phyloP scores from a whole-genome alignment of 2,888 invertebrate species.

The Perdita meconis region DNA sequence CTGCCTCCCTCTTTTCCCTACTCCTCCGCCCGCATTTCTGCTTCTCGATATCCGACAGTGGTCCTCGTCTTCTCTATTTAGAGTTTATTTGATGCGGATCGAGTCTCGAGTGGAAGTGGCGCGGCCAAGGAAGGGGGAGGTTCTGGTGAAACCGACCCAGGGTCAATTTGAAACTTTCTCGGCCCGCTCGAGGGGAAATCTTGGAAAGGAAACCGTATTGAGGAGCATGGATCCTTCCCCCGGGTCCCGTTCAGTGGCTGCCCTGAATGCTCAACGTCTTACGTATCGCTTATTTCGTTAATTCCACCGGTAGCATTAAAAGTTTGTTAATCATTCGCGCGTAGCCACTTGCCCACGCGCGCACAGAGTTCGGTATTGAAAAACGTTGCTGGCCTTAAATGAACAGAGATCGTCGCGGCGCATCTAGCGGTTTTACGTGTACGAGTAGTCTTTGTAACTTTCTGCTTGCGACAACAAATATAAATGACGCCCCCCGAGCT shows the following conservation, averaged over 20 bases:
- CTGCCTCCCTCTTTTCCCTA: background rate
- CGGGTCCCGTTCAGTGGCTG: slow-evolving; percentile 34
- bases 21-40: slow-evolving; percentile 14
- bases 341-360: background rate
- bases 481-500: background rate
- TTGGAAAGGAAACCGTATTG: slow-evolving; percentile 57
- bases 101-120: slow-evolving; percentile 56
- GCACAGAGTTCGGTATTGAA: too few relatives aligned
- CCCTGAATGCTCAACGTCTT: slow-evolving; percentile 22
- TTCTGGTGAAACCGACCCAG: slow-evolving; percentile 49
- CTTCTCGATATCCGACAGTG: slow-evolving; percentile 39
- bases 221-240: slow-evolving; percentile 36
- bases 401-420: too few relatives aligned
- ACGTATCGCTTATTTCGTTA: slow-evolving; percentile 39
- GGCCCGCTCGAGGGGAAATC: slow-evolving; percentile 62
- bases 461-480: background rate
- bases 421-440: too few relatives aligned
- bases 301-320: slow-evolving; percentile 24
- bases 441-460: background rate
- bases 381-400: too few relatives aligned
- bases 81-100: slow-evolving; percentile 72
- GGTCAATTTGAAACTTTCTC: slow-evolving; percentile 68
- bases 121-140: slow-evolving; percentile 11
- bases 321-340: slow-evolving; percentile 14
- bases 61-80: slow-evolving; percentile 70